phyloP scores from a whole-genome alignment of 2,113 vertebrate species.

The Chloebia gouldiae region DNA sequence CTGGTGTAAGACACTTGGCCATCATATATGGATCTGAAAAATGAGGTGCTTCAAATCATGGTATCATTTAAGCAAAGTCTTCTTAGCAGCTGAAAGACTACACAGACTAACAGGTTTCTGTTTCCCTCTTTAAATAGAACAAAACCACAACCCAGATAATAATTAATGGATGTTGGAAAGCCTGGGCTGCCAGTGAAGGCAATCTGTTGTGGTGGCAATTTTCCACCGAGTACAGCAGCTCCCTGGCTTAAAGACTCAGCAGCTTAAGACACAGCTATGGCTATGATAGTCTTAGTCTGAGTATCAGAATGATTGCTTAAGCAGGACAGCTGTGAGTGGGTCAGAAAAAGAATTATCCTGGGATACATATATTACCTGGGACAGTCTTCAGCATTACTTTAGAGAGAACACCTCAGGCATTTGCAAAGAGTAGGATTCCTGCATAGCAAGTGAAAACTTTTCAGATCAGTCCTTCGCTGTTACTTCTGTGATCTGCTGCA shows the following conservation, averaged over 20 bases:
- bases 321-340: neutral
- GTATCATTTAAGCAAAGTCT: neutral
- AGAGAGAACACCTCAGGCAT: neutral
- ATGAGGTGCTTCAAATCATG: neutral
- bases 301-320: neutral
- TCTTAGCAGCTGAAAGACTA: neutral
- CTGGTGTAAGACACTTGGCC: neutral
- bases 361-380: neutral
- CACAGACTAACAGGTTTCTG: neutral
- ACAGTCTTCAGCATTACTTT: neutral
- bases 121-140: neutral
- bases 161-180: neutral
- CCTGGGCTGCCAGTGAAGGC: neutral
- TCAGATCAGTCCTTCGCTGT: neutral
- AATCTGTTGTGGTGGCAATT: neutral
- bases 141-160: neutral
- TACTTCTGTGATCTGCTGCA: neutral
- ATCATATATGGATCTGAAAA: neutral
- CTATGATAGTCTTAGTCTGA: neutral
- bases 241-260: neutral
- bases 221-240: neutral
- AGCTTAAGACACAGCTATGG: neutral
- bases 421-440: neutral
- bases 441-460: accelerated
- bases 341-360: neutral